Percentiles rank a stretch among this genome's conserved stretches.
These are phyloP conservation scores for Magallana nippona DNA, from an alignment of 2,888 invertebrate species.

Conservation along the genomic window DNA sequence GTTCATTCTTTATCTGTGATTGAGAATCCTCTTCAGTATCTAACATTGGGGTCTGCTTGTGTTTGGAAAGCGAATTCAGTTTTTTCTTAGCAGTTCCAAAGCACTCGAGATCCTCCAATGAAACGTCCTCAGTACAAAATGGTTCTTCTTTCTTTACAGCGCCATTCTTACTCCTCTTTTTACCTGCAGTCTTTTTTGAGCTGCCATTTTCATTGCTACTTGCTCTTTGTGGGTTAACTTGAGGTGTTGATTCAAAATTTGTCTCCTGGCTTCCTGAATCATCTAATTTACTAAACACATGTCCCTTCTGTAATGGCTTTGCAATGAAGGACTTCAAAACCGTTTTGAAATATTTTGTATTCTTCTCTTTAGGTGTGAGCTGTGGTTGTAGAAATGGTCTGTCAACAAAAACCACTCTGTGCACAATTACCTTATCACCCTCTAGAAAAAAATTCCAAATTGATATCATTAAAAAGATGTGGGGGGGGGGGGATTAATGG, in stretches of 20 bases:
- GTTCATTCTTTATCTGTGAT: conserved; percentile 58
- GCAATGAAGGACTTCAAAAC: conserved; percentile 61
- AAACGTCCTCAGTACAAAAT: conserved; percentile 23
- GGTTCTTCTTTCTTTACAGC: neutral
- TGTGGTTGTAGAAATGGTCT: conserved; percentile 63
- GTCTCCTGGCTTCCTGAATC: neutral
- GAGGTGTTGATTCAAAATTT: neutral
- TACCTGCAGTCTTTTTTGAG: neutral
- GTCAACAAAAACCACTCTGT: conserved; percentile 69
- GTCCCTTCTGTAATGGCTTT: conserved; percentile 51
- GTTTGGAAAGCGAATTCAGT: neutral
- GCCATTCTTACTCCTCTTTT: neutral
- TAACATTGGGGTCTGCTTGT: neutral
- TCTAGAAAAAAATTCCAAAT: conserved; percentile 54
- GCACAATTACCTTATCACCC: conserved; percentile 55
- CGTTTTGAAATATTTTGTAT: conserved; percentile 65
- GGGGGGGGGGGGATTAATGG: too few relatives aligned
- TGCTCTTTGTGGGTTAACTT: neutral
- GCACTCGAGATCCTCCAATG: conserved; percentile 56
- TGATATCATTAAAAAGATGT: too few relatives aligned
- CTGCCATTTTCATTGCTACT: neutral
- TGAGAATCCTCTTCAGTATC: neutral
- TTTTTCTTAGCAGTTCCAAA: conserved; percentile 51
- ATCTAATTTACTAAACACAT: conserved; percentile 45
- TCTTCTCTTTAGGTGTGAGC: conserved; percentile 60